phyloP scores from a whole-genome alignment of 2,888 invertebrate genomes.

The Falcaria lacertinaria region DNA sequence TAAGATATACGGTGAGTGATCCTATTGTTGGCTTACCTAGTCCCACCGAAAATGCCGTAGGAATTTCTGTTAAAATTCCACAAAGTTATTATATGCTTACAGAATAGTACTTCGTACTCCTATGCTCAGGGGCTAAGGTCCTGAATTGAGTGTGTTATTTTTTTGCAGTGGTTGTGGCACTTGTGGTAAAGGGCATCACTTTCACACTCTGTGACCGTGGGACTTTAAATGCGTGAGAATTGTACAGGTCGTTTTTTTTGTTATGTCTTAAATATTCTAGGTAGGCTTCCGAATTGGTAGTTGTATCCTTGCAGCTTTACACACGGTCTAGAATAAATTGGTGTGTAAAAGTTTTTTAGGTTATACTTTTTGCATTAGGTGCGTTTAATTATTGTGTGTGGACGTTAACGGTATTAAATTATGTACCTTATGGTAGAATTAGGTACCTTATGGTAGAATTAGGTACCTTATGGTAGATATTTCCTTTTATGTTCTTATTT shows the following conservation, averaged over 20 bases:
- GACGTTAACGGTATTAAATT: too few relatives aligned
- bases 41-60: constrained; percentile 28
- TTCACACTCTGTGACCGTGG: constrained; percentile 30
- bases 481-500: too few relatives aligned
- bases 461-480: too few relatives aligned
- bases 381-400: too few relatives aligned
- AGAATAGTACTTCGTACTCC: not conserved
- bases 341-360: too few relatives aligned
- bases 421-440: too few relatives aligned
- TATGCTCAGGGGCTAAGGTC: not conserved
- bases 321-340: too few relatives aligned
- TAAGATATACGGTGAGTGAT: not conserved
- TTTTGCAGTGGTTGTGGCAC: not conserved
- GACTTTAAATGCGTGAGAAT: constrained; percentile 30
- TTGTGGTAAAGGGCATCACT: constrained; percentile 14
- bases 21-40: constrained; percentile 12
- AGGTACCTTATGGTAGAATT: too few relatives aligned
- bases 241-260: constrained; percentile 8
- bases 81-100: not conserved
- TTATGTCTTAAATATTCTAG: not conserved
- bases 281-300: not conserved
- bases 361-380: too few relatives aligned
- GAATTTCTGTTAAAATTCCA: constrained; percentile 22
- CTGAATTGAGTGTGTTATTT: not conserved
- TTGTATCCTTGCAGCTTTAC: too few relatives aligned